Evolutionary conservation across 2,113 vertebrate genomes (phyloP), one percentile per base, ranked within the genome.

Genomic region (Cyanoliseus patagonus): DNA sequence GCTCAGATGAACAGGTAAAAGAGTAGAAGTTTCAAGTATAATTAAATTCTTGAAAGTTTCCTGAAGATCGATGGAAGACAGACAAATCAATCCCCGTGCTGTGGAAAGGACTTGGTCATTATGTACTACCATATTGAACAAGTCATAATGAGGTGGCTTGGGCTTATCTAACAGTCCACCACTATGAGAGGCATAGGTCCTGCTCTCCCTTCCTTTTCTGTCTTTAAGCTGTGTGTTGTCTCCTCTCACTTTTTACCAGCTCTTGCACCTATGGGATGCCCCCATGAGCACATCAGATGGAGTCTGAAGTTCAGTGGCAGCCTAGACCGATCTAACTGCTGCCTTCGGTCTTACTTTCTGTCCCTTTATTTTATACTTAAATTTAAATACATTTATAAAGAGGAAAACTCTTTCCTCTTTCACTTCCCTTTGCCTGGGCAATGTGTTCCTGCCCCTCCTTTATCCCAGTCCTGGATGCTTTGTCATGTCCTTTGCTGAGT

Each of bases 401-500:
- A 81, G 13, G 39, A 83, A 89, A 90, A 55, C 5, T 37, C n/a
- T 74, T 59, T 78, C 35, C 24, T 91, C 44, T 92, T 72, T 64
- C 76, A 83, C 47, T 90, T 92, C 80, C 72, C 39, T 63, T 88
- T 81, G 10, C n/a, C 35, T 35, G 39, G 7, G 37, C 73, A 75
- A 68, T 28, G 27, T 78, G 31, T 74, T 88, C 88, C 73, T 78
- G 46, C 17, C 33, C 35, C 47, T 94, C 73, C 73, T 18, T 81
- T 78, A 13, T 6, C 52, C 42, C 42, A 76, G 41, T 75, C 33
- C 42, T 81, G 31, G 27, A 72, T 92, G 73, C 67, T 92, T 94
- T 91, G 63, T 81, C 46, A 68, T 53, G 53, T 75, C 72, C 61
- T 93, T 88, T 86, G 63, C 79, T 37, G 81, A 93, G 59, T 49